Evolutionary conservation across 1,140 invertebrate species (phyloP).

Genomic region (Metaphire vulgaris): DNA sequence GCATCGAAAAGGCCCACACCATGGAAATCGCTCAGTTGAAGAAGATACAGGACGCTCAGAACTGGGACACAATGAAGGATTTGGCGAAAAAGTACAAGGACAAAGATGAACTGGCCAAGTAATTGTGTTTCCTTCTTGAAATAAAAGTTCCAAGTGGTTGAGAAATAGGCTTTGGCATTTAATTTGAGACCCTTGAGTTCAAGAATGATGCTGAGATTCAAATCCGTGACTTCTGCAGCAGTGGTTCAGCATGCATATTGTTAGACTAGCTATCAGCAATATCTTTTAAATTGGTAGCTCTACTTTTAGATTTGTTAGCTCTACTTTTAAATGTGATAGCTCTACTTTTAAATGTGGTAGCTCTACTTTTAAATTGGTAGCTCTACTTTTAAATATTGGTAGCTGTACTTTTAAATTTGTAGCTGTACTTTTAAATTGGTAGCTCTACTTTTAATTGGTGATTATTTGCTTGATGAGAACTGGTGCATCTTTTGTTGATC

Average conservation of each 20-base stretch:
- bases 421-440: not conserved
- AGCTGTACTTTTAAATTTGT: not conserved
- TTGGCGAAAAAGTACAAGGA: constrained; percentile 73
- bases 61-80: constrained; percentile 77
- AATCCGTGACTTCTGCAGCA: not conserved
- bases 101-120: constrained; percentile 76
- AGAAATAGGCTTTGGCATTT: not conserved
- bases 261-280: too few species aligned
- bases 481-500: not conserved
- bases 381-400: not conserved
- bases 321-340: too few species aligned
- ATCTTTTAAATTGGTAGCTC: too few species aligned
- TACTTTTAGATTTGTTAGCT: too few species aligned
- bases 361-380: not conserved
- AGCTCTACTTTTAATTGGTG: not conserved
- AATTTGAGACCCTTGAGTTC: not conserved
- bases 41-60: constrained; percentile 70
- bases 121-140: not conserved
- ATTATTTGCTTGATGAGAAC: not conserved
- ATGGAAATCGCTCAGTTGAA: constrained; percentile 65
- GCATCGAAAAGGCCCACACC: constrained; percentile 48
- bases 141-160: not conserved
- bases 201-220: not conserved
- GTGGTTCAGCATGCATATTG: too few species aligned
- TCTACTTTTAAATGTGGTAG: too few species aligned